A percentile compares a stretch with the other conserved stretches of the same genome.
These are phyloP conservation scores for Thymelicus lineola DNA, from an alignment of 2,888 invertebrate species.

Conservation along the genomic window DNA sequence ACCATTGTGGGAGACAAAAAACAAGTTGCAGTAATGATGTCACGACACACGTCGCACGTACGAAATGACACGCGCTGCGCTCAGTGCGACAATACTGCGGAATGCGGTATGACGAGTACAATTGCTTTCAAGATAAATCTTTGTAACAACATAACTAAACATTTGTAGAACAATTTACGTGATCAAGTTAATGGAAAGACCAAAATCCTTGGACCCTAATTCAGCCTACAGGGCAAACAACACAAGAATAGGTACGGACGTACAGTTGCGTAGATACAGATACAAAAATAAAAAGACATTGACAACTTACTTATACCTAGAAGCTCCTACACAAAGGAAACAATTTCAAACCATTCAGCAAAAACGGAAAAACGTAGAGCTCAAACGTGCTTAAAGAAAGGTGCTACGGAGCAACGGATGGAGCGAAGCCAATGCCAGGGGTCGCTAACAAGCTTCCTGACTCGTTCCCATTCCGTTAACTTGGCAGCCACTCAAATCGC, in stretches of 20 bases:
- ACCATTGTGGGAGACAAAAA: conserved; percentile 11
- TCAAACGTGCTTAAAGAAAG: conserved; percentile 28
- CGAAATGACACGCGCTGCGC: conserved; percentile 16
- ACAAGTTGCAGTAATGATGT: conserved; percentile 15
- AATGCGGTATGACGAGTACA: conserved; percentile 52
- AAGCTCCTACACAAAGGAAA: conserved; percentile 14
- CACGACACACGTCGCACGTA: conserved; percentile 3
- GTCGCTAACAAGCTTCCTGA: conserved; percentile 37
- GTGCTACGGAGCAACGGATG: conserved; percentile 31
- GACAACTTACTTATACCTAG: background rate
- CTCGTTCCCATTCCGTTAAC: conserved; percentile 34
- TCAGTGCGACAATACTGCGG: conserved; percentile 57
- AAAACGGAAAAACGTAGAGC: conserved; percentile 10
- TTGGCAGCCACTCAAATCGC: conserved; percentile 28
- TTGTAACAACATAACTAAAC: background rate
- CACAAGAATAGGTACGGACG: no score
- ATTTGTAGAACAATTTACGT: background rate
- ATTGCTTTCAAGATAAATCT: background rate
- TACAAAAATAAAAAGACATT: background rate
- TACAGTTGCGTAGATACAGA: background rate
- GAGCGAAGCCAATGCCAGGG: conserved; percentile 31
- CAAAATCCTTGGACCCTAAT: background rate
- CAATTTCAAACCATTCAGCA: conserved; percentile 14
- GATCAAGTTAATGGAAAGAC: no score
- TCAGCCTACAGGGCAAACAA: background rate